Evolutionary conservation across 2,888 invertebrate species (phyloP).

Genomic region (Melanostoma scalare): DNA sequence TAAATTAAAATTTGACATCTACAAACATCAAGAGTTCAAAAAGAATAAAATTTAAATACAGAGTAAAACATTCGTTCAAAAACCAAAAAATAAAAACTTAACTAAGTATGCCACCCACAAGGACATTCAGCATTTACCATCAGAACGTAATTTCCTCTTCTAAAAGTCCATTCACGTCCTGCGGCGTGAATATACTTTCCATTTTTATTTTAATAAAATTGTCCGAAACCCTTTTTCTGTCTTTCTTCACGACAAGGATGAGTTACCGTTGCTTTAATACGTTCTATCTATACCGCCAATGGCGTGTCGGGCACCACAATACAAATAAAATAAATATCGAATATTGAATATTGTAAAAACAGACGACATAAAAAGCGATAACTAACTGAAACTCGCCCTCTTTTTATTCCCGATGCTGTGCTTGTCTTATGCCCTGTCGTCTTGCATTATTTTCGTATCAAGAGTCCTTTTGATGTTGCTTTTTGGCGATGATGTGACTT

Average conservation of each 20-base stretch:
- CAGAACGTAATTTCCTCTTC: slow-evolving; percentile 50
- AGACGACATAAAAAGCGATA: slow-evolving; percentile 28
- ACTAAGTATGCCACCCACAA: too few species aligned
- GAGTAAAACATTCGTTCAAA: too few species aligned
- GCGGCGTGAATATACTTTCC: slow-evolving; percentile 60
- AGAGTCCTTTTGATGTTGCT: slow-evolving; percentile 62
- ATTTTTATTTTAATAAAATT: slow-evolving; percentile 73
- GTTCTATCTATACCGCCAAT: slow-evolving; percentile 23
- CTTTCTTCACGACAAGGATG: background rate
- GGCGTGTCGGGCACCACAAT: slow-evolving; percentile 22
- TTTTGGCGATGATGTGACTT: slow-evolving; percentile 22
- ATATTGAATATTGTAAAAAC: slow-evolving; percentile 52
- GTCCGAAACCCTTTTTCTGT: slow-evolving; percentile 45
- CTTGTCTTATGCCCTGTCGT: slow-evolving; percentile 8
- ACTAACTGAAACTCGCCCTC: background rate
- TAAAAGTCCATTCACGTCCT: slow-evolving; percentile 73
- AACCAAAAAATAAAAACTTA: too few species aligned
- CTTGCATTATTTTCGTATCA: slow-evolving; percentile 45
- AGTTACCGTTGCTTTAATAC: slow-evolving; percentile 5
- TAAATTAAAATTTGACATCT: too few species aligned
- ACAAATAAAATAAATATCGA: slow-evolving; percentile 52
- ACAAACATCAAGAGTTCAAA: too few species aligned
- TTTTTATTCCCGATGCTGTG: background rate
- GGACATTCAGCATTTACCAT: too few species aligned
- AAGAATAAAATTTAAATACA: too few species aligned